A percentile compares a stretch with the other conserved stretches of the same genome.
These are phyloP conservation scores for Amazona finschi DNA, from an alignment of 2,797 vertebrate genomes.

Conservation along the genomic window DNA sequence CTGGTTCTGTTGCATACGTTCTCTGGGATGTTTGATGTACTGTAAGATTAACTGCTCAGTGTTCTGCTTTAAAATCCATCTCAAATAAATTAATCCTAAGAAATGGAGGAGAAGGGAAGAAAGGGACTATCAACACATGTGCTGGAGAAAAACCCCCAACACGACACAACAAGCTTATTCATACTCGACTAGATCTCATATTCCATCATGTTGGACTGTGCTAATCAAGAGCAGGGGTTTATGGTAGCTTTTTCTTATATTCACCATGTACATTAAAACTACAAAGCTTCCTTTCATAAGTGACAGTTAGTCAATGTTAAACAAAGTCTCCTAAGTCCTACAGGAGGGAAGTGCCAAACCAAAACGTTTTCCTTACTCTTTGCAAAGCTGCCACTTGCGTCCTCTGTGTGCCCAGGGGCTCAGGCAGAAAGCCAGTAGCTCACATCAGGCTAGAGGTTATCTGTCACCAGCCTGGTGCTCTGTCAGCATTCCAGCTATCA, in stretches of 20 bases:
- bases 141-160: not conserved
- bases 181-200: not conserved
- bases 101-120: not conserved
- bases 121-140: not conserved
- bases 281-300: constrained; percentile 4
- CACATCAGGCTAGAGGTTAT: not conserved
- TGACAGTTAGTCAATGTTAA: not conserved
- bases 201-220: not conserved
- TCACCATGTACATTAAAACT: not conserved
- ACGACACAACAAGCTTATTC: constrained; percentile 11
- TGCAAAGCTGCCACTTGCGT: not conserved
- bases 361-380: not conserved
- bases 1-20: not conserved
- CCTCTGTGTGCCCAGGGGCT: not conserved
- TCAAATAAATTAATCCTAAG: not conserved
- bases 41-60: not conserved
- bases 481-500: not conserved
- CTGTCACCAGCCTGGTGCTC: not conserved
- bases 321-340: not conserved
- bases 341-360: not conserved
- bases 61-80: not conserved
- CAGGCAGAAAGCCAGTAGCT: not conserved
- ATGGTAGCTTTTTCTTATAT: not conserved
- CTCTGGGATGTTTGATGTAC: not conserved
- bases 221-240: constrained; percentile 9